These are phyloP conservation scores for Drosophila persimilis DNA, from an alignment of 1,140 invertebrate species.

Conservation along the genomic window DNA sequence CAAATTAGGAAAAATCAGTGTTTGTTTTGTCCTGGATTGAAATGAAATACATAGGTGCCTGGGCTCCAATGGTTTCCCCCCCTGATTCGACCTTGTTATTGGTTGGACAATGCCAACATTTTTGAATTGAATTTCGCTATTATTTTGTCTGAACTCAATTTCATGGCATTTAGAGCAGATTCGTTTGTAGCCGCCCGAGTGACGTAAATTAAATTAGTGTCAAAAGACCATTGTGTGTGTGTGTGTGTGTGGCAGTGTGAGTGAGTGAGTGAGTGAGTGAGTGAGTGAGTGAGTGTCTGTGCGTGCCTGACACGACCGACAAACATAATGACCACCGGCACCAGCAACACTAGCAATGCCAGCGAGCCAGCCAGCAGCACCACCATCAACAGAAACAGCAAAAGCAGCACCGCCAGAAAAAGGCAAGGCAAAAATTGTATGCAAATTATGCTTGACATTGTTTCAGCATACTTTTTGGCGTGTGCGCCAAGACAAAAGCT, in stretches of 20 bases:
- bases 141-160: conserved; percentile 56
- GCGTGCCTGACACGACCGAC: conserved; percentile 73
- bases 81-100: neutral
- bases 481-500: conserved; percentile 78
- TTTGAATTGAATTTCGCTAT: conserved; percentile 43
- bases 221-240: conserved; percentile 70
- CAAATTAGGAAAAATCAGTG: too few relatives aligned
- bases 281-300: conserved; percentile 61
- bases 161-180: conserved; percentile 60
- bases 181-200: conserved; percentile 36
- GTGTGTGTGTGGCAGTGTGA: conserved; percentile 24
- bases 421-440: conserved; percentile 69
- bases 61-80: too few relatives aligned
- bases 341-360: conserved; percentile 33
- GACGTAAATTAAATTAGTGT: conserved; percentile 79
- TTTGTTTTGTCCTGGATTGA: too few relatives aligned
- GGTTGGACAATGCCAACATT: conserved; percentile 2
- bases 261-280: neutral
- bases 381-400: conserved; percentile 7
- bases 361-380: conserved; percentile 18
- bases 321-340: conserved; percentile 76
- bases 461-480: conserved; percentile 79
- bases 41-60: too few relatives aligned
- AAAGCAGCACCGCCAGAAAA: conserved; percentile 3
- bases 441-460: conserved; percentile 81